A percentile compares a stretch with the other conserved stretches of the same genome.
phyloP scores from a whole-genome alignment of 2,888 invertebrate species.

The Proisotoma minuta region DNA sequence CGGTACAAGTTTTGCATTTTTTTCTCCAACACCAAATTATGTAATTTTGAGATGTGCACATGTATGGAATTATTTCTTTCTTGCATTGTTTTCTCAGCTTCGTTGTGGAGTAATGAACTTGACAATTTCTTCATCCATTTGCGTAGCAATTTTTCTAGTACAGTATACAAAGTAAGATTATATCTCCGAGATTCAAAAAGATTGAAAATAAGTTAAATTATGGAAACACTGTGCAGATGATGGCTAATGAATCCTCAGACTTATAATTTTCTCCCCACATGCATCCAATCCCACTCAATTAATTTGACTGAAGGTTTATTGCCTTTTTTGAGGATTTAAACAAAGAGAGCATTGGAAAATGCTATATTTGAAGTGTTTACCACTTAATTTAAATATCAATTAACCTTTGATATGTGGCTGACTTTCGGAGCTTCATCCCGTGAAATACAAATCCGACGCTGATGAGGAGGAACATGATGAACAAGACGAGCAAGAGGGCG shows the following conservation, averaged over 20 bases:
- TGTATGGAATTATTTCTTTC: too few species aligned
- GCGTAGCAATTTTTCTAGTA: constrained; percentile 9
- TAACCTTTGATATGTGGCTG: constrained; percentile 43
- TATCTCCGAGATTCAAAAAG: background rate
- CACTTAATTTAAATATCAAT: too few species aligned
- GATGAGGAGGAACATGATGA: constrained; percentile 41
- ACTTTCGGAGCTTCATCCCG: constrained; percentile 38
- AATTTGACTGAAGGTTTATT: background rate
- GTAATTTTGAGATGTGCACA: too few species aligned
- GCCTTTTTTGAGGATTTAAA: background rate
- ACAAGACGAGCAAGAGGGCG: constrained; percentile 43
- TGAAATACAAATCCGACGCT: constrained; percentile 42
- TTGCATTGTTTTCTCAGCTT: too few species aligned
- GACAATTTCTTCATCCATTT: constrained; percentile 15
- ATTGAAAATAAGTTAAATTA: background rate
- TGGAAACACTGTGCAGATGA: too few species aligned
- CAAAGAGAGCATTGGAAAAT: constrained; percentile 3
- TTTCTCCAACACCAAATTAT: too few species aligned
- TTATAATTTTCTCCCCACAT: background rate
- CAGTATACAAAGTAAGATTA: background rate
- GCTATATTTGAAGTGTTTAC: too few species aligned
- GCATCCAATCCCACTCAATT: background rate
- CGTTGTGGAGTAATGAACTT: constrained; percentile 9
- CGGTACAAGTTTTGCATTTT: too few species aligned
- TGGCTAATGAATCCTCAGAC: too few species aligned